A percentile compares a stretch with the other conserved stretches of the same genome.
These are phyloP conservation scores for Champsocephalus gunnari DNA, from an alignment of 2,797 vertebrate genomes.

Conservation along the genomic window DNA sequence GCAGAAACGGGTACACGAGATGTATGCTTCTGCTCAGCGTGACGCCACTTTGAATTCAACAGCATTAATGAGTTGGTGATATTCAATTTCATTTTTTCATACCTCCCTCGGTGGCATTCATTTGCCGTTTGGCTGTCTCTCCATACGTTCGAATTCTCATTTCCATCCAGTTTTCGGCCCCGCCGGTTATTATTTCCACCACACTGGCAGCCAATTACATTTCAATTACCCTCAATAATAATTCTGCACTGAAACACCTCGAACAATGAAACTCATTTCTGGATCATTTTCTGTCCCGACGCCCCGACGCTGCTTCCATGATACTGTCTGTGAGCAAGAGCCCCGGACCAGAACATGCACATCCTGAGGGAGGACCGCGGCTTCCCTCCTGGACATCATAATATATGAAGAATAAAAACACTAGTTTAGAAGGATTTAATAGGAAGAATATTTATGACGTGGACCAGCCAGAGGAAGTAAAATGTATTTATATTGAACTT, in stretches of 20 bases:
- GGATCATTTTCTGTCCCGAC: slow-evolving; percentile 13
- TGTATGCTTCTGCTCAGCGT: slow-evolving; percentile 12
- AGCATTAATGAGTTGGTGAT: slow-evolving; percentile 38
- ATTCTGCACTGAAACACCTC: slow-evolving; percentile 6
- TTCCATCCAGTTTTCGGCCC: not conserved
- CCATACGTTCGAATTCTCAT: not conserved
- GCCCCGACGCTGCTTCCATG: too few relatives aligned
- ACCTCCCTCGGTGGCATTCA: slow-evolving; percentile 11
- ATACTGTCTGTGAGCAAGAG: not conserved
- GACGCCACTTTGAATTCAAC: slow-evolving; percentile 21
- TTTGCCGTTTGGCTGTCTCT: slow-evolving; percentile 1
- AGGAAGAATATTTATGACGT: too few relatives aligned
- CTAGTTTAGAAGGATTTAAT: too few relatives aligned
- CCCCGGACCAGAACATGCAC: accelerated
- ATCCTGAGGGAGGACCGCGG: not conserved
- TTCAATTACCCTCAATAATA: slow-evolving; percentile 22
- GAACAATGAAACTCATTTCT: slow-evolving; percentile 24
- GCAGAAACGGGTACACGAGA: not conserved
- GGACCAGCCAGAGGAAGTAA: too few relatives aligned
- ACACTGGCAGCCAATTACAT: slow-evolving; percentile 30
- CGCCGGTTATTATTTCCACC: slow-evolving; percentile 18
- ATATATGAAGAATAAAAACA: not conserved
- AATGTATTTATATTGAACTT: too few relatives aligned
- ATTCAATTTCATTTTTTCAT: slow-evolving; percentile 32
- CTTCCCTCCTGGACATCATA: not conserved